Conservation (phyloP, 2,113 vertebrate species). For the Centrocercus urophasianus region DNA sequence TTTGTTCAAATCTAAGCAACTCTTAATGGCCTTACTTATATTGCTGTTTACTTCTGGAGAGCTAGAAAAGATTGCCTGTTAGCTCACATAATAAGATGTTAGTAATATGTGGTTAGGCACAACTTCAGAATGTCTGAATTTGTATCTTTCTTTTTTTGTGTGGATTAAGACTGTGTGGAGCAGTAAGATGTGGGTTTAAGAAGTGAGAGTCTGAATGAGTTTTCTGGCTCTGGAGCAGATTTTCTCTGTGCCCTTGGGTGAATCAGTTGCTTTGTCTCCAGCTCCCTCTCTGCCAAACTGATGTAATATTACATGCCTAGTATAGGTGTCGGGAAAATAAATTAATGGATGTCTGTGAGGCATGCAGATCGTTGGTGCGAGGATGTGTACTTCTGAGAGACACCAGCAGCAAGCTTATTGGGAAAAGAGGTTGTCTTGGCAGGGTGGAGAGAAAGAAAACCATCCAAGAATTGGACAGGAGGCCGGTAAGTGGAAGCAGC, state of each 20-base stretch:
- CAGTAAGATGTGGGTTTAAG: background rate
- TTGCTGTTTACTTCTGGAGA: background rate
- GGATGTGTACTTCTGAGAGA: background rate
- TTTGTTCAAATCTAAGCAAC: background rate
- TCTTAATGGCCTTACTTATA: constrained; percentile 10
- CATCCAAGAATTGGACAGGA: background rate
- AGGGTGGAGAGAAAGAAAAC: background rate
- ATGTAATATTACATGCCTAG: constrained; percentile 35
- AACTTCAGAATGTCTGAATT: constrained; percentile 1
- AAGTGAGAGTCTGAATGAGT: background rate
- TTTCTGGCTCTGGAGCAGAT: background rate
- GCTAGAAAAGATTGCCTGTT: background rate
- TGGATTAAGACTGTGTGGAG: background rate
- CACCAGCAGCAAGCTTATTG: background rate
- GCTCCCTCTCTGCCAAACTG: background rate
- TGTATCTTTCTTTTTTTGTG: background rate
- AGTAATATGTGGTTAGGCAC: background rate
- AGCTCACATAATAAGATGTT: background rate
- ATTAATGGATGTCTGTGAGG: background rate
- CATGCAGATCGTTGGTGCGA: background rate
- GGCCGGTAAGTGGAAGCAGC: background rate
- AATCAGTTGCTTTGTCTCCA: constrained; percentile 32
- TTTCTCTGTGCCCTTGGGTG: constrained; percentile 28
- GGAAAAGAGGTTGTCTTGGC: background rate
- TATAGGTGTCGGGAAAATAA: constrained; percentile 16